These are phyloP conservation scores for Meiosimyza platycephala DNA, from an alignment of 2,888 invertebrate genomes.

Conservation along the genomic window DNA sequence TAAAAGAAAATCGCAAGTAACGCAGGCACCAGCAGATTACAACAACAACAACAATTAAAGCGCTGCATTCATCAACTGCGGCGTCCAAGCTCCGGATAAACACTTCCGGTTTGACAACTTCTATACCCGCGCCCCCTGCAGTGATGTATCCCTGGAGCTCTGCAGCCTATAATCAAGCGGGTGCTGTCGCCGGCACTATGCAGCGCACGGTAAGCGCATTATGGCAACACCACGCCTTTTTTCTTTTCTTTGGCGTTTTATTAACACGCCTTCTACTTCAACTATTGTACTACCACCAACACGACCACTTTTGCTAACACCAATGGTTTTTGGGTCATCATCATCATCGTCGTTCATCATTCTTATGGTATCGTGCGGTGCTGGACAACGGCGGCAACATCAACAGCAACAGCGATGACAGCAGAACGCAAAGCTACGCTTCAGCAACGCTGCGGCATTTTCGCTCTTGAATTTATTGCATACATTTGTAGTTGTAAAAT, in stretches of 20 bases:
- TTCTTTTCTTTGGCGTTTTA: no score
- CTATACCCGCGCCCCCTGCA: neutral
- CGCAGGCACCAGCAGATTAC: neutral
- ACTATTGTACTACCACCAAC: neutral
- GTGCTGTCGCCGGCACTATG: slow-evolving; percentile 43
- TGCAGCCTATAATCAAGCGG: slow-evolving; percentile 59
- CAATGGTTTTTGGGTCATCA: neutral
- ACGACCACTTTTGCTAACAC: slow-evolving; percentile 29
- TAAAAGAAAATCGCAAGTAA: neutral
- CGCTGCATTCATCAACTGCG: slow-evolving; percentile 16
- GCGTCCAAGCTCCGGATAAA: neutral
- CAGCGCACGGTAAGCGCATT: slow-evolving; percentile 50
- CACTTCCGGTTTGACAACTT: neutral
- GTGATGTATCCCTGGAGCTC: slow-evolving; percentile 66
- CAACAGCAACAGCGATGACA: neutral
- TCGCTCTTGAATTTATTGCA: no score
- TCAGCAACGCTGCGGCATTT: no score
- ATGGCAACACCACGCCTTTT: slow-evolving; percentile 34
- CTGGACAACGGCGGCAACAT: neutral
- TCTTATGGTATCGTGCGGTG: neutral
- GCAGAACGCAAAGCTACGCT: no score
- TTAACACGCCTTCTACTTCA: no score
- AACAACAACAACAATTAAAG: slow-evolving; percentile 2
- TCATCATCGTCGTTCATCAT: neutral
- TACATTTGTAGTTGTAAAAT: no score